phyloP scores from a whole-genome alignment of 2,113 vertebrate genomes.

The Pluvianellus socialis region DNA sequence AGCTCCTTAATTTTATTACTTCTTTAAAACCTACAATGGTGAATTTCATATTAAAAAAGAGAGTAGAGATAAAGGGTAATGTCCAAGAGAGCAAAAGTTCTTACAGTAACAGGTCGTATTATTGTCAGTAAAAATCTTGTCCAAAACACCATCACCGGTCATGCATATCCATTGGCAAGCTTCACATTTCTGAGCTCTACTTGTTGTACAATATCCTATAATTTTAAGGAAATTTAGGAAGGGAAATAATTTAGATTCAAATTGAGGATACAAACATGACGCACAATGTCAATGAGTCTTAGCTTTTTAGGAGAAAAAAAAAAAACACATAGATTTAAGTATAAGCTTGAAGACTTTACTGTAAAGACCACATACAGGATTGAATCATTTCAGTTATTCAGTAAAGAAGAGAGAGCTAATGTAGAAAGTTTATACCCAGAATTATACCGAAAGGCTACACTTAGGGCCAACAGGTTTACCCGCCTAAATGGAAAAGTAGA shows the following conservation, averaged over 20 bases:
- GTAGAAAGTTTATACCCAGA: not conserved
- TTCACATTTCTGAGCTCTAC: not conserved
- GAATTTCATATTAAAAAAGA: not conserved
- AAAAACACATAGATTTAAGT: not conserved
- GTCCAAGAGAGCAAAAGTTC: not conserved
- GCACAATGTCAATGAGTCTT: not conserved
- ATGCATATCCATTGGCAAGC: not conserved
- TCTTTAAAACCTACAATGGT: not conserved
- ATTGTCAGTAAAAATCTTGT: not conserved
- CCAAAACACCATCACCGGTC: not conserved
- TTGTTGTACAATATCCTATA: not conserved
- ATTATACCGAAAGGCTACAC: not conserved
- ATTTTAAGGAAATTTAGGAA: not conserved
- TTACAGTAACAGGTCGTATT: not conserved
- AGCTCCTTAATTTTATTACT: not conserved
- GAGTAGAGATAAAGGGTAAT: not conserved
- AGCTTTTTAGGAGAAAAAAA: not conserved
- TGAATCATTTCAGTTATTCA: not conserved
- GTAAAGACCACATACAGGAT: not conserved
- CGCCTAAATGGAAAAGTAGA: not conserved
- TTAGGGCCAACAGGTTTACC: not conserved
- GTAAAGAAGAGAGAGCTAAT: not conserved
- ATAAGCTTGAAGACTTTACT: not conserved
- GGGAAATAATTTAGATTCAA: not conserved
- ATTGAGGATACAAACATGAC: not conserved